Conservation (phyloP, 2,113 vertebrate genomes). For the Daubentonia madagascariensis region DNA sequence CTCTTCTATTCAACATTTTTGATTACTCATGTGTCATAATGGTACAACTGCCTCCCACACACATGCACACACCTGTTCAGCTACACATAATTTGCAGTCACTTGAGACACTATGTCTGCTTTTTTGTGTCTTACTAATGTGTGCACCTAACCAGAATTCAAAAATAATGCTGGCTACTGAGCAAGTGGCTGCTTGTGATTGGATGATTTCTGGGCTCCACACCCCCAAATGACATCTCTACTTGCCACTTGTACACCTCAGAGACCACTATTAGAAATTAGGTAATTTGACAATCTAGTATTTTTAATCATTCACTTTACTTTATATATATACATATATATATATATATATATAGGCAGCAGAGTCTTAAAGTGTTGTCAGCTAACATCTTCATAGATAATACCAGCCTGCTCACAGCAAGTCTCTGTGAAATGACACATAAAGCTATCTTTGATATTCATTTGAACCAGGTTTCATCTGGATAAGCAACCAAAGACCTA, state of each 20-base stretch:
- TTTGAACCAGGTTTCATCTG: background rate
- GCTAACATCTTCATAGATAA: background rate
- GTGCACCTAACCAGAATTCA: background rate
- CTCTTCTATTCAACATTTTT: background rate
- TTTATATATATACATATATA: no score
- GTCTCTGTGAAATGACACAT: background rate
- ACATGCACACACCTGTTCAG: background rate
- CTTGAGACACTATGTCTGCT: background rate
- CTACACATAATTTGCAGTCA: background rate
- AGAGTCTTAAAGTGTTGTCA: background rate
- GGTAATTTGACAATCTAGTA: background rate
- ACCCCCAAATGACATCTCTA: background rate
- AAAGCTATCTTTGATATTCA: background rate
- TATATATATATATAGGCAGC: background rate
- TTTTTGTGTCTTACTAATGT: background rate
- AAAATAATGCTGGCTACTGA: slow-evolving; percentile 17
- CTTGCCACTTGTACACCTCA: background rate
- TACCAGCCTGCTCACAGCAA: background rate
- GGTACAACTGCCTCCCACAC: background rate
- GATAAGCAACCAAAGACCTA: background rate
- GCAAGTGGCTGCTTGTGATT: background rate
- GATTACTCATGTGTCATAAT: background rate
- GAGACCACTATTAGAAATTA: background rate
- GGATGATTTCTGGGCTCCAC: background rate
- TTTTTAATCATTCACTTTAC: background rate